These are phyloP conservation scores for Nebria salina DNA, from an alignment of 2,888 invertebrate species.

Conservation along the genomic window DNA sequence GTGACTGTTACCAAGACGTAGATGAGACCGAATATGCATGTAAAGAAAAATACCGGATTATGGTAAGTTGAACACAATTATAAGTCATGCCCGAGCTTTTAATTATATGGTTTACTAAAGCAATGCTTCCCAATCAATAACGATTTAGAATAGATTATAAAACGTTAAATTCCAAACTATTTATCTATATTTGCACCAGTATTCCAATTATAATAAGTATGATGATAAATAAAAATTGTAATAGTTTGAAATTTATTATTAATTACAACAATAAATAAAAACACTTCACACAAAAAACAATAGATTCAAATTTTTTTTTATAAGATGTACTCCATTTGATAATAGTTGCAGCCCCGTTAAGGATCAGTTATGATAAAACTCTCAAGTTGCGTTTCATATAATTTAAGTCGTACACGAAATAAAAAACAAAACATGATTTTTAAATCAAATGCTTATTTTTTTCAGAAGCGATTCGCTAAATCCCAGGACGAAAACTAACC, in stretches of 20 bases:
- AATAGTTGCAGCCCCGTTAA: no score
- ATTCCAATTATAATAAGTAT: no score
- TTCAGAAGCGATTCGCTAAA: slow-evolving; percentile 67
- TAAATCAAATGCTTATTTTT: slow-evolving; percentile 51
- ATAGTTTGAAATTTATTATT: no score
- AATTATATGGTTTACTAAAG: background rate
- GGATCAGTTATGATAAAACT: no score
- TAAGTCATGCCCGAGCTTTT: no score
- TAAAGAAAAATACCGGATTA: slow-evolving; percentile 81
- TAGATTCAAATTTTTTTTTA: no score
- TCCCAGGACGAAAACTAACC: slow-evolving; percentile 56
- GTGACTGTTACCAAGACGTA: slow-evolving; percentile 82
- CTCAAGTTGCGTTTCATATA: no score
- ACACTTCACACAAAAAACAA: no score
- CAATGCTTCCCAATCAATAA: slow-evolving; percentile 17
- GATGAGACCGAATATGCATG: slow-evolving; percentile 83
- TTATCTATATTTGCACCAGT: background rate
- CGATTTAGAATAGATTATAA: background rate
- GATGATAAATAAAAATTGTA: no score
- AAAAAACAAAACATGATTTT: background rate
- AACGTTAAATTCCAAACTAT: background rate
- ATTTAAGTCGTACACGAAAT: background rate
- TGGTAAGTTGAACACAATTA: slow-evolving; percentile 66
- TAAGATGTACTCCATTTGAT: no score
- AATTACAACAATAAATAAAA: no score